Evolutionary conservation across 2,888 invertebrate species (phyloP).

Genomic region (Dromius quadrimaculatus): DNA sequence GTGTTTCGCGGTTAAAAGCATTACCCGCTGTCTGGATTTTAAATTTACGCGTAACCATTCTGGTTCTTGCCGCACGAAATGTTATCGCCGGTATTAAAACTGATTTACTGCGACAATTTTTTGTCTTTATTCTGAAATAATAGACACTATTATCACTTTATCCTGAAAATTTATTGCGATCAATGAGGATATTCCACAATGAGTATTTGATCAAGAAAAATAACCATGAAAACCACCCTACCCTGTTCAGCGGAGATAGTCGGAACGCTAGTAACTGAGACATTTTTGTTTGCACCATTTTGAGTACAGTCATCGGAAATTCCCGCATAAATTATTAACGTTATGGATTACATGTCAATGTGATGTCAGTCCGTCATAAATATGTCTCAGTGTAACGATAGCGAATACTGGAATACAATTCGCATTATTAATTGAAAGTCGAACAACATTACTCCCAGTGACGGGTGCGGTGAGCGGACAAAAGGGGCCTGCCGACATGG

Average conservation of each 20-base stretch:
- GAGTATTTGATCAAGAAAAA: too few species aligned
- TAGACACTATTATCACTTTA: not conserved
- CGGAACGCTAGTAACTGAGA: too few species aligned
- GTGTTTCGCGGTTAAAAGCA: conserved; percentile 51
- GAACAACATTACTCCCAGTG: conserved; percentile 2
- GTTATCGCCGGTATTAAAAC: conserved; percentile 35
- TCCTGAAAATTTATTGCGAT: not conserved
- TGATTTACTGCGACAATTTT: conserved; percentile 19
- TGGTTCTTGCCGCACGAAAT: conserved; percentile 26
- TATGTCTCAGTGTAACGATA: not conserved
- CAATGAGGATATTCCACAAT: too few species aligned
- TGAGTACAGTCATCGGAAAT: too few species aligned
- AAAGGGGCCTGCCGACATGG: conserved; percentile 7
- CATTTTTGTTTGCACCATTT: too few species aligned
- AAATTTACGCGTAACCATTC: conserved; percentile 46
- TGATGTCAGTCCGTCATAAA: conserved; percentile 13
- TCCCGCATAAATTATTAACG: too few species aligned
- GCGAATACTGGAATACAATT: not conserved
- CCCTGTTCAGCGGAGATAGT: too few species aligned
- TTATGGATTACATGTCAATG: conserved; percentile 17
- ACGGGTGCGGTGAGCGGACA: not conserved
- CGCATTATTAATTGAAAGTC: conserved; percentile 36
- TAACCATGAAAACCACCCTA: too few species aligned
- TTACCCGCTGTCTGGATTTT: conserved; percentile 51
- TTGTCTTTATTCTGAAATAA: conserved; percentile 18